Evolutionary conservation across 2,888 invertebrate species (phyloP).

Genomic region (Ennomos fuscantarius): DNA sequence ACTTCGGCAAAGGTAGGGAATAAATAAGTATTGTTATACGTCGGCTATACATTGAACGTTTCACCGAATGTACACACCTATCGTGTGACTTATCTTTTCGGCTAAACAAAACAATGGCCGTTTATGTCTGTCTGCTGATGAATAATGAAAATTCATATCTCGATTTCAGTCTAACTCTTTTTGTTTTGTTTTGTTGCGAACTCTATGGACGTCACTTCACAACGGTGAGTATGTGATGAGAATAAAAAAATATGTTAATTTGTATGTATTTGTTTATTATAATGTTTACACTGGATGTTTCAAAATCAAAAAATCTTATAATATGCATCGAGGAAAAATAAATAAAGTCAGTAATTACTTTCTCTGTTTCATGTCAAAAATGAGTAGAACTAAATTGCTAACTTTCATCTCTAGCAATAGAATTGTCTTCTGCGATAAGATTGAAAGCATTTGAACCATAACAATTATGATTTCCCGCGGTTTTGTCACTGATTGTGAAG

Average conservation of each 20-base stretch:
- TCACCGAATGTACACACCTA: conserved; percentile 42
- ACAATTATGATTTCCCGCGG: conserved; percentile 66
- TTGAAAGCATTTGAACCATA: conserved; percentile 59
- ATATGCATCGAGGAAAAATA: not conserved
- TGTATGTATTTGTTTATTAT: too few relatives aligned
- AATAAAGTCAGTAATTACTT: conserved; percentile 44
- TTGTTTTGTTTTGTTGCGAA: conserved; percentile 65
- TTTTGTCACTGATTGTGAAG: conserved; percentile 49
- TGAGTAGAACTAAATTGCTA: conserved; percentile 59
- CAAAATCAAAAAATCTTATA: too few relatives aligned
- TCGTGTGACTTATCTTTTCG: conserved; percentile 60
- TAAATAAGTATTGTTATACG: conserved; percentile 2
- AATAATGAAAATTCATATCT: conserved; percentile 44
- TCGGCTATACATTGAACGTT: conserved; percentile 12
- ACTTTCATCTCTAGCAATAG: conserved; percentile 67
- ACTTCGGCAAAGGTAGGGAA: not conserved
- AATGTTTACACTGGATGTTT: too few relatives aligned
- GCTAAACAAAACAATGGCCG: conserved; percentile 52
- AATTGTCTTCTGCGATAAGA: conserved; percentile 56
- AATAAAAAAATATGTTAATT: conserved; percentile 6
- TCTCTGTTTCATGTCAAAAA: conserved; percentile 59
- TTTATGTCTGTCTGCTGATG: conserved; percentile 46
- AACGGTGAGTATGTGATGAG: conserved; percentile 63
- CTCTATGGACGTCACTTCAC: conserved; percentile 57
- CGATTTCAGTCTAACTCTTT: conserved; percentile 56